A percentile compares a stretch with the other conserved stretches of the same genome.
Conservation (phyloP, 2,113 vertebrate genomes). For the Mixornis gularis region DNA sequence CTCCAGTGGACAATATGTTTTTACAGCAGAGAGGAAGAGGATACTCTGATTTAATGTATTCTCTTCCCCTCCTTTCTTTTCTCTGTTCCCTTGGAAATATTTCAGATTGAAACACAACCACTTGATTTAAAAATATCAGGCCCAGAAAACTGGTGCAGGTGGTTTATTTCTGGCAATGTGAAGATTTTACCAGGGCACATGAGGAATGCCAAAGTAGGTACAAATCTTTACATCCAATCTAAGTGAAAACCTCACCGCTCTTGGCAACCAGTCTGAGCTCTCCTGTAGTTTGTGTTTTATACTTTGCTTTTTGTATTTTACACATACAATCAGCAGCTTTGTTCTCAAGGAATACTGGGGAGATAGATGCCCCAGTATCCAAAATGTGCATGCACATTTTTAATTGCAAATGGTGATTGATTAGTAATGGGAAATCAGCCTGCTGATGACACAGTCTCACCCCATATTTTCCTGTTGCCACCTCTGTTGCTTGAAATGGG, state of each 20-base stretch:
- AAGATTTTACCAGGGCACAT: neutral
- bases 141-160: neutral
- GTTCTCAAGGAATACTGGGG: neutral
- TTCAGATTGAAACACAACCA: neutral
- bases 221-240: neutral
- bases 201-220: neutral
- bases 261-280: neutral
- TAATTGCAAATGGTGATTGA: neutral
- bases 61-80: neutral
- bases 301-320: neutral
- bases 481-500: neutral
- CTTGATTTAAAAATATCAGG: neutral
- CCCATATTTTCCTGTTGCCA: accelerated
- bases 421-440: neutral
- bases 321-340: neutral
- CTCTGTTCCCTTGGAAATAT: neutral
- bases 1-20: neutral
- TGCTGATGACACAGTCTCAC: neutral
- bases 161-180: neutral
- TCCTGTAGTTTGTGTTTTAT: neutral
- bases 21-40: neutral
- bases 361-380: neutral
- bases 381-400: neutral
- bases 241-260: neutral
- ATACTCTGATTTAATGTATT: neutral